Base-by-base conservation (phyloP, 2,113 vertebrate genomes). In the Leptobrachium leishanense region DNA sequence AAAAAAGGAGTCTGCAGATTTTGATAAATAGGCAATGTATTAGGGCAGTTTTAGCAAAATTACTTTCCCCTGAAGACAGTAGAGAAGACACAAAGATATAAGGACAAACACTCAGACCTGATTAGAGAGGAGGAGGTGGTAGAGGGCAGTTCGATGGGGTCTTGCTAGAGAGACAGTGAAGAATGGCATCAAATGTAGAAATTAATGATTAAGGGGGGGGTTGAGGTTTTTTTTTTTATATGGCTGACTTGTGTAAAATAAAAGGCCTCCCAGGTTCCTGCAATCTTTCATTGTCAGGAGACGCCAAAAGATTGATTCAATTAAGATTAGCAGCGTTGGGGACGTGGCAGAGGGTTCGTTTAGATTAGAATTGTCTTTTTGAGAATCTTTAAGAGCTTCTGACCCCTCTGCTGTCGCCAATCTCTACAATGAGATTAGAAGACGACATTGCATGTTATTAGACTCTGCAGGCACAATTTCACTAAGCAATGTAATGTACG, bases 221-320 rank as follows among this genome's bases (percentile, higher is more conserved):
- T 86, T 85, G 85, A 86, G 65, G 43, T 46, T 68, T 83, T 84
- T 87, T 84, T 85, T 84, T 84, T 88, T 84, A 87, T 92, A 88
- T 87, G 85, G 88, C 87, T 89, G 85, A 90, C 88, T 79, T 91
- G 90, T 92, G 92, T 92, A 66, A 91, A 92, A 91, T 87, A 92
- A 91, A 88, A 92, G 95, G 95, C 95, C 95, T 96, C 93, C 95
- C 94, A 93, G 94, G 92, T 95, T 94, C 89, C 86, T 93, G 93
- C 93, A 94, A 99, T 99, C 95, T 94, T 95, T 98, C 94, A 97
- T 93, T 98, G 98, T 98, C 96, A 97, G 94, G 95, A 92, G 91
- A 91, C 88, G 90, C 95, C 90, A 90, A 79, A 90, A 96, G 94
- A 95, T 96, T 95, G 97, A 98, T 98, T 98, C 96, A 98, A 98